Conservation (phyloP, 2,888 invertebrate species). For the Ernsta delagoae region DNA sequence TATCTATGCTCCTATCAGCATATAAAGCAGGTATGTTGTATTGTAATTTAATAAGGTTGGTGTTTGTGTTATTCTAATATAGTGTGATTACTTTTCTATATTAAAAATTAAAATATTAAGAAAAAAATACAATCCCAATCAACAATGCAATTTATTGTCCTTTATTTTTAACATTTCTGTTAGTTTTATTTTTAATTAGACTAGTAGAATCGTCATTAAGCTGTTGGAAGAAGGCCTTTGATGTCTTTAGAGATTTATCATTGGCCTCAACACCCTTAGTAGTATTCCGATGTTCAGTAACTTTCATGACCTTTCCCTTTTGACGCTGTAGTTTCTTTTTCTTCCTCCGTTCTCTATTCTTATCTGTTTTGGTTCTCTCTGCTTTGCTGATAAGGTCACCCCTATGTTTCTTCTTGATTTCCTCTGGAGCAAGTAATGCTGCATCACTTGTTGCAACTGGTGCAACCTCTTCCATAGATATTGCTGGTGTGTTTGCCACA, state of each 20-base stretch:
- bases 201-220: conserved; percentile 89
- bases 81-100: too few relatives aligned
- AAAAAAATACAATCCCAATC: neutral
- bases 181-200: conserved; percentile 65
- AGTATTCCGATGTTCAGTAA: conserved; percentile 80
- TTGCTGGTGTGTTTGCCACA: conserved; percentile 95
- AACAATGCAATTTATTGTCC: conserved; percentile 44
- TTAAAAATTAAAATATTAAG: too few relatives aligned
- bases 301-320: conserved; percentile 71
- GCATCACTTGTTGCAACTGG: conserved; percentile 95
- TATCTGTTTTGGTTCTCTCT: conserved; percentile 94
- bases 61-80: too few relatives aligned
- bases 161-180: conserved; percentile 67
- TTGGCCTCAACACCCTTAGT: conserved; percentile 86
- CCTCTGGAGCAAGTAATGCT: conserved; percentile 95
- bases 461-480: conserved; percentile 97
- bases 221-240: conserved; percentile 93
- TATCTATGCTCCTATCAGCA: too few relatives aligned
- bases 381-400: conserved; percentile 87
- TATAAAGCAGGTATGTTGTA: too few relatives aligned
- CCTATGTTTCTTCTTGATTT: conserved; percentile 88
- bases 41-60: too few relatives aligned
- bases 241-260: conserved; percentile 85
- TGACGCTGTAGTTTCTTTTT: conserved; percentile 92
- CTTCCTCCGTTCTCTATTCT: conserved; percentile 93